A percentile compares a stretch with the other conserved stretches of the same genome.
Conservation (phyloP, 2,797 vertebrate genomes). For the Gymnodraco acuticeps region DNA sequence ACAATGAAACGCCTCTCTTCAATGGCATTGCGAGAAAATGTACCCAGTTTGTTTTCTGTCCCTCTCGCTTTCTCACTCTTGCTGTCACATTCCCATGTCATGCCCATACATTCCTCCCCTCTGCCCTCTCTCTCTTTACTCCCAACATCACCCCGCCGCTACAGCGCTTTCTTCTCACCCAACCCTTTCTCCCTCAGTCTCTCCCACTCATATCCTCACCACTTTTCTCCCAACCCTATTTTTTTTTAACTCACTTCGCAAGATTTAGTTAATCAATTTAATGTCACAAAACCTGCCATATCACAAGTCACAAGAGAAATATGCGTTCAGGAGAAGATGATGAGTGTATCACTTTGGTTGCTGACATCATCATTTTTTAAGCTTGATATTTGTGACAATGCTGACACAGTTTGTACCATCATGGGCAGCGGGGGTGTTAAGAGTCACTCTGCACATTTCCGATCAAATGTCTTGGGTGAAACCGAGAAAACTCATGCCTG, state of each 20-base stretch:
- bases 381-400: constrained; percentile 67
- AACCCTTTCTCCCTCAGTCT: constrained; percentile 40
- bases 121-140: constrained; percentile 78
- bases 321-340: constrained; percentile 20
- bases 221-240: constrained; percentile 34
- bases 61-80: constrained; percentile 85
- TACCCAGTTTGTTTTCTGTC: constrained; percentile 86
- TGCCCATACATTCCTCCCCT: constrained; percentile 87
- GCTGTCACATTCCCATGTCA: constrained; percentile 86
- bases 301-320: constrained; percentile 29
- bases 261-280: constrained; percentile 24
- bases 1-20: constrained; percentile 89
- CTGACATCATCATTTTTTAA: constrained; percentile 47
- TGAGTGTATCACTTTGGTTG: constrained; percentile 53
- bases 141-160: constrained; percentile 69
- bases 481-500: constrained; percentile 69
- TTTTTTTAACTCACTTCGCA: constrained; percentile 6
- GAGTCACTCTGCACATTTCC: constrained; percentile 71
- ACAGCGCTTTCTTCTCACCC: constrained; percentile 68
- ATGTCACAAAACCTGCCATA: constrained; percentile 20
- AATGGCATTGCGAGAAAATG: constrained; percentile 84
- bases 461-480: constrained; percentile 78
- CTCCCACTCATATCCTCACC: constrained; percentile 33
- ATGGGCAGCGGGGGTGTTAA: constrained; percentile 65
- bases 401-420: constrained; percentile 71